Evolutionary conservation across 92 coral and sea anemone genomes (phyloP).

Genomic region (Actinostola sp.): DNA sequence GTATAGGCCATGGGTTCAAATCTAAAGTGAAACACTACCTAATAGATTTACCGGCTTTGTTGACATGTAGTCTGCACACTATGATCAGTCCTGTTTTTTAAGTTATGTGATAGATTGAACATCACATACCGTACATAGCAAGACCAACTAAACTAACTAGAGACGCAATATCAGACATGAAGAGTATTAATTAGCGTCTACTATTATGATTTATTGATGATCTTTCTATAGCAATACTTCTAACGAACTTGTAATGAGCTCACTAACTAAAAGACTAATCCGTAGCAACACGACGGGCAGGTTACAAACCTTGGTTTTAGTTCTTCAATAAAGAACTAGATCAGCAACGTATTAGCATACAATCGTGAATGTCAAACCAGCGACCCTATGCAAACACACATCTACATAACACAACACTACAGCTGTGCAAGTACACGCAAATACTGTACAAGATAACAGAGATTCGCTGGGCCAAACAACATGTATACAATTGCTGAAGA

Average conservation of each 20-base stretch:
- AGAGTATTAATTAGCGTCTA: no score
- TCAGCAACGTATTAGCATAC: conserved; percentile 24
- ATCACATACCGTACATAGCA: neutral
- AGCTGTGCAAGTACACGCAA: conserved; percentile 1
- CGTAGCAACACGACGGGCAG: neutral
- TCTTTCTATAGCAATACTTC: neutral
- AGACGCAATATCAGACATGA: neutral
- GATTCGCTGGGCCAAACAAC: neutral
- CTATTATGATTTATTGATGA: neutral
- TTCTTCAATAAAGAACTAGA: conserved; percentile 15
- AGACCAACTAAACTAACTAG: neutral
- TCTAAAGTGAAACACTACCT: no score
- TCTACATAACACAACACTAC: conserved; percentile 6
- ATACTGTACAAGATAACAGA: neutral
- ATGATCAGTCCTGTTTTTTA: no score
- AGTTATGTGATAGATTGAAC: no score
- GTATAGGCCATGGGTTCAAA: no score
- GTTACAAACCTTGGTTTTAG: neutral
- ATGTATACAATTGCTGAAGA: conserved; percentile 77
- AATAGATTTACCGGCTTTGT: no score
- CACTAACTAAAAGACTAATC: neutral
- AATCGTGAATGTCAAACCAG: conserved; percentile 10
- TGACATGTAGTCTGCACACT: no score
- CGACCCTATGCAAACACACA: conserved; percentile 14
- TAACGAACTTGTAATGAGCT: conserved; percentile 2